Percentiles rank a stretch among this genome's conserved stretches.
Evolutionary conservation across 2,113 vertebrate species (phyloP).

Genomic region (Desmodus rotundus): DNA sequence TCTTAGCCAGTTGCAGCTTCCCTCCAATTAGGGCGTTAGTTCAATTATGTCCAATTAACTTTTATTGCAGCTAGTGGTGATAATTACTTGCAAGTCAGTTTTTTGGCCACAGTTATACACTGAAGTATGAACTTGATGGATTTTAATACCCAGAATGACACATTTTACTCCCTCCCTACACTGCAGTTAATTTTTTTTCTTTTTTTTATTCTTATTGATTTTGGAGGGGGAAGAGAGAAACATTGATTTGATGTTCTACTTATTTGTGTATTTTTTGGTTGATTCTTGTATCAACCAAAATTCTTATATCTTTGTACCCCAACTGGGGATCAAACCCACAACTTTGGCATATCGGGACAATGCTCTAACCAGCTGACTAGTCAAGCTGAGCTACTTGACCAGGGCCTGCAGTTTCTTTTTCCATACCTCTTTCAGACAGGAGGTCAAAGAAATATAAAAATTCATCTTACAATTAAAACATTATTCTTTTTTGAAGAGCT

Average conservation of each 20-base stretch:
- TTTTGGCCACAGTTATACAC: constrained; percentile 80
- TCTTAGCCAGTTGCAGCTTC: constrained; percentile 79
- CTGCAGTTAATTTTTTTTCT: constrained; percentile 58
- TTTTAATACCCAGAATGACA: constrained; percentile 81
- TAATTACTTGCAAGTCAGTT: constrained; percentile 84
- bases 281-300: too few relatives aligned
- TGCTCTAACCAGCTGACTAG: too few relatives aligned
- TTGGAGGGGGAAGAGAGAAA: too few relatives aligned
- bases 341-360: too few relatives aligned
- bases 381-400: too few relatives aligned
- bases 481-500: constrained; percentile 66
- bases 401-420: constrained; percentile 44
- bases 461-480: constrained; percentile 76
- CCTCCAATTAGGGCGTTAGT: constrained; percentile 82
- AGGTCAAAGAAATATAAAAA: constrained; percentile 79
- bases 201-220: constrained; percentile 1
- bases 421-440: constrained; percentile 74
- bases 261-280: too few relatives aligned
- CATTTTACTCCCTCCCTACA: constrained; percentile 46
- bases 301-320: too few relatives aligned
- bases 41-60: constrained; percentile 87
- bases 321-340: too few relatives aligned
- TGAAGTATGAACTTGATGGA: constrained; percentile 81
- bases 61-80: constrained; percentile 84
- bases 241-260: too few relatives aligned